Evolutionary conservation across 1,140 invertebrate genomes (phyloP), one percentile per base, ranked within the genome.

Genomic region (Magallana gigas): DNA sequence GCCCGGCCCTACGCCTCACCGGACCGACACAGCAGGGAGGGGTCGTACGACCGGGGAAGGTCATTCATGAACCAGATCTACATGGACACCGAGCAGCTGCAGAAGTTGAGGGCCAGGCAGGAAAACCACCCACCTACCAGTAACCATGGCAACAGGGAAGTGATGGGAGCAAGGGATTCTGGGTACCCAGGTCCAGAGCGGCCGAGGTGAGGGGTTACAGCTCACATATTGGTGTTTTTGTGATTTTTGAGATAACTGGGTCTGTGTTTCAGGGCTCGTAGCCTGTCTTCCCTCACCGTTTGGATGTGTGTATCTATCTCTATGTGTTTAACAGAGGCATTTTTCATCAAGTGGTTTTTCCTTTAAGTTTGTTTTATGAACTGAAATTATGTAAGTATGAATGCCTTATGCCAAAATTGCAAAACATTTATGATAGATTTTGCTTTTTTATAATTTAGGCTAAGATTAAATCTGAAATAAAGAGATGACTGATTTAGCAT

Each of bases 41-140:
- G 81, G 60, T 82, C 62, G 11, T 76, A 57, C 60, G 71, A 88
- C 58, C 68, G 80, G 57, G 89, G 87, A n/a, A 89, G 90, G 85
- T 91, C 92, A 48, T 94, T 92, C 86, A 89, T 91, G 48, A 94
- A 94, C 89, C 90, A 92, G 71, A 92, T 93, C 58, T 94, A 94
- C 86, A 94, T 94, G 93, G 93, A 94, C 80, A 91, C 92, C 58
- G 84, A 87, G 14, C 92, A 94, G 14, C 59, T 93, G 60, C 90
- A 90, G 76, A 88, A 89, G 81, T 68, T 91, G 18, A 86, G 90
- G 58, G 83, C 82, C 7, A 48, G 71, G 81, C 85, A 87, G 59
- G 84, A 85, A 11, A 62, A 58, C 11, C 58, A 58, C 11, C 29
- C 56, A 8, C 68, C 68, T 1, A 81, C 68, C 2, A 81, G 87